Evolutionary conservation across 2,113 vertebrate genomes (phyloP), one percentile per base, ranked within the genome.

Genomic region (Euleptes europaea): DNA sequence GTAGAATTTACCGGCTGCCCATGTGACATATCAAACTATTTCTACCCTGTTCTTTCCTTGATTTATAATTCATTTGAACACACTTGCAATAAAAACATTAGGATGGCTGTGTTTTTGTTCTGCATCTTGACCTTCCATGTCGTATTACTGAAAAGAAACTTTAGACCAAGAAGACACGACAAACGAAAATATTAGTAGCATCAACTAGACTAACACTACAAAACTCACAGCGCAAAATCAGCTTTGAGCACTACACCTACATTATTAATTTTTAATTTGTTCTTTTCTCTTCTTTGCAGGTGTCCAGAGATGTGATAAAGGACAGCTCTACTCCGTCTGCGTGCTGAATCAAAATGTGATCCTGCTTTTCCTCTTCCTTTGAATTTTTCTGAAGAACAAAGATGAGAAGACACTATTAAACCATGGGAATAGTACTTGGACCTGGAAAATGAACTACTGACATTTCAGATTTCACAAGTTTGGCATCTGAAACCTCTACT

Each of bases 281-380:
- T 98, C 95, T 97, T 99, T 92, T 99, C 97, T 94, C 97, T 96
- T 96, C 96, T 98, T 96, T 99, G 98, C 85, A 99, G 97, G 92
- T 99, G 98, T 89, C 98, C 98, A 63, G 98, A 99, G 93, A 99
- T 98, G 93, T 99, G 98, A 96, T 99, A 99, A 87, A 99, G 97
- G 67, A 99, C 97, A 0, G 98, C 97, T 89, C 98, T 97, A 87
- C 98, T 98, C 73, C 98, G 94, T 92, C 98, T 96, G 78, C 97
- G 95, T 0, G 98, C 96, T 0, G 98, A 97, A 90, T 98, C 96
- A 88, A 99, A 97, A 80, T 97, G 97, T 28, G 97, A 97, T 35
- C 97, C 97, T 0, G 97, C 95, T 94, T 97, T 98, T 89, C 98
- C 97, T 95, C 96, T 95, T 92, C 97, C 97, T 88, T 96, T 98